Base-by-base conservation (phyloP, 2,113 vertebrate genomes). In the Etheostoma cragini region DNA sequence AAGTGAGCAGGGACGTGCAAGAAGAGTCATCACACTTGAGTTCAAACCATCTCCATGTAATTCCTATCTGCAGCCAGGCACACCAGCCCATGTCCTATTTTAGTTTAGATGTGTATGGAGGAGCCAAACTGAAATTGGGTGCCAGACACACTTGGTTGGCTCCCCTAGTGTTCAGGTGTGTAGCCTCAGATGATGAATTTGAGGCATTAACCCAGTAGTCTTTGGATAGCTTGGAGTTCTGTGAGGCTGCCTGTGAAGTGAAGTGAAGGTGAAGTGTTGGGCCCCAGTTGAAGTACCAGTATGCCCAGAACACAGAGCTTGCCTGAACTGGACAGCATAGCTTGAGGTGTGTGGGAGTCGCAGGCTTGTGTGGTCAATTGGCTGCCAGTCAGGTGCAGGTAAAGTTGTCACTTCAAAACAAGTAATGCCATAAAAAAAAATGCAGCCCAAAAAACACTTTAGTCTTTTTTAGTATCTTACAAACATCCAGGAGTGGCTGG, bases 371-470 rank as follows among this genome's bases (percentile, higher is more conserved):
- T 79, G 61, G 84, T 76, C 21, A 3, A 49, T 62, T 49, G 62
- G 74, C 81, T 78, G 46, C 69, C 22, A 33, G 54, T 82, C 64
- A 72, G 60, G 52, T 66, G 60, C 66, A 67, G 67, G n/a, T 60
- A 49, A 83, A 91, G 74, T 85, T 91, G 76, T 88, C 82, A 75
- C 87, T 90, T 85, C 70, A 87, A 88, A 85, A 92, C 83, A 92
- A 94, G 92, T 94, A 95, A 95, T 71, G 74, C 95, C 82, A 73
- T 38, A 22, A n/a, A 53, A n/a, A 53, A 61, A 76, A 62, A 56
- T n/a, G 65, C 45, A 72, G 76, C 82, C 92, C 93, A 66, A 93
- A 82, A 95, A 93, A 90, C 89, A 93, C 86, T 81, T 76, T 21
- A 54, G 79, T 78, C 68, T 7, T 11, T 11, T 49, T 85, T 38